phyloP scores from a whole-genome alignment of 2,888 invertebrate genomes.

The Pristionchus japonicus region DNA sequence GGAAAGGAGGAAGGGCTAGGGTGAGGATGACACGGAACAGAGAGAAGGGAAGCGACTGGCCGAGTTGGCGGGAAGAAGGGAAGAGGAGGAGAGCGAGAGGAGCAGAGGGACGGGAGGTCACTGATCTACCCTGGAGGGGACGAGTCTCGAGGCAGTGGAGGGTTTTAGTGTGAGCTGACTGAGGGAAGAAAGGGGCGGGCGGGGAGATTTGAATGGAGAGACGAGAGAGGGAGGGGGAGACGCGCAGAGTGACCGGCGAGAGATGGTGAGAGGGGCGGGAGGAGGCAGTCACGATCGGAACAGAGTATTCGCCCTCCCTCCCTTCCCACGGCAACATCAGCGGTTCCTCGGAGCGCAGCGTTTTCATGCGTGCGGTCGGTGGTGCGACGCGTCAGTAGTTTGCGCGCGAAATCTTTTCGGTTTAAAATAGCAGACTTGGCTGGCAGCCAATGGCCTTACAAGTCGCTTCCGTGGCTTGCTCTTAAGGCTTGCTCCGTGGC shows the following conservation, averaged over 20 bases:
- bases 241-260: constrained; percentile 6
- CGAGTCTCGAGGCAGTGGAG: not conserved
- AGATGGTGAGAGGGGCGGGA: not conserved
- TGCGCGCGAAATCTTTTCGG: too few relatives aligned
- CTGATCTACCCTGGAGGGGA: constrained; percentile 20
- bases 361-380: too few relatives aligned
- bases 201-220: constrained; percentile 25
- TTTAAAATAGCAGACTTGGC: too few relatives aligned
- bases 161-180: not conserved
- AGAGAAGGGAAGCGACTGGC: not conserved
- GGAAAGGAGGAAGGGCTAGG: not conserved
- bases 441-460: too few relatives aligned
- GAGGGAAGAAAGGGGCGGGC: not conserved
- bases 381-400: too few relatives aligned
- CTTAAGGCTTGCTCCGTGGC: too few relatives aligned
- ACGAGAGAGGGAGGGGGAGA: not conserved
- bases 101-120: not conserved
- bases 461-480: too few relatives aligned
- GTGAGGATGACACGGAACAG: constrained; percentile 7
- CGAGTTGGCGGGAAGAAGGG: not conserved
- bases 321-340: too few relatives aligned
- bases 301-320: constrained; percentile 10
- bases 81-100: not conserved
- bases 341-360: too few relatives aligned
- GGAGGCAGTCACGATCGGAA: not conserved